phyloP scores from a whole-genome alignment of 2,113 vertebrate species.

The Arenaria interpres region DNA sequence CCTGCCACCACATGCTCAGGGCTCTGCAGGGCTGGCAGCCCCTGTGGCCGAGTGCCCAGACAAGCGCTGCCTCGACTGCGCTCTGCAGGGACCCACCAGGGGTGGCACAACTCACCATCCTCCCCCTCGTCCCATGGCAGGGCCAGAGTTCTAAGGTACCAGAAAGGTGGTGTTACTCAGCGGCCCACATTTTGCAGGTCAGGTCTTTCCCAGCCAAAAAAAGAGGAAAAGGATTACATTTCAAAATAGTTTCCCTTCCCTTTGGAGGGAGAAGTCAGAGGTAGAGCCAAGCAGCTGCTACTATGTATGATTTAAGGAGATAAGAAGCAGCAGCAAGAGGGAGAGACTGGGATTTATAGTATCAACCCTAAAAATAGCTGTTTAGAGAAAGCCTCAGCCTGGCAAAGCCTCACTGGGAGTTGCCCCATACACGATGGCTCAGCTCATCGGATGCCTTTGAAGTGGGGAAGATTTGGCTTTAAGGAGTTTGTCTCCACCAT shows the following conservation, averaged over 20 bases:
- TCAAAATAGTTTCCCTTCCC: slow-evolving; percentile 47
- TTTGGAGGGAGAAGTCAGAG: slow-evolving; percentile 38
- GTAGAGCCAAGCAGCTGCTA: slow-evolving; percentile 60
- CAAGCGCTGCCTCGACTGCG: not conserved
- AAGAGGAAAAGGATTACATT: slow-evolving; percentile 48
- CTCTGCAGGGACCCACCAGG: not conserved
- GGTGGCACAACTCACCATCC: not conserved
- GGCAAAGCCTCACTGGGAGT: slow-evolving; percentile 21
- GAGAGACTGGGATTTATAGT: slow-evolving; percentile 38
- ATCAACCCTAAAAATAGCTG: slow-evolving; percentile 54
- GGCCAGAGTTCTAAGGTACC: not conserved
- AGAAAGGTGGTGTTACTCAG: not conserved
- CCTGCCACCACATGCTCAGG: accelerated
- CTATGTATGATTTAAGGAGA: slow-evolving; percentile 57
- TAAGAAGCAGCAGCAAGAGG: slow-evolving; percentile 35
- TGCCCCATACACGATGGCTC: not conserved
- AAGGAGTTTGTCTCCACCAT: not conserved
- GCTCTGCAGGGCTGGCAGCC: not conserved
- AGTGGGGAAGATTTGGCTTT: not conserved
- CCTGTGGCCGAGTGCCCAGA: accelerated
- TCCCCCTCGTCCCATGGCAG: not conserved
- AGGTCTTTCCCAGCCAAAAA: slow-evolving; percentile 38
- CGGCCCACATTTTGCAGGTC: slow-evolving; percentile 2
- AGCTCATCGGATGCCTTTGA: not conserved
- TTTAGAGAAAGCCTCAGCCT: slow-evolving; percentile 37